Evolutionary conservation across 2,888 invertebrate genomes (phyloP).

Genomic region (Pomacea canaliculata): DNA sequence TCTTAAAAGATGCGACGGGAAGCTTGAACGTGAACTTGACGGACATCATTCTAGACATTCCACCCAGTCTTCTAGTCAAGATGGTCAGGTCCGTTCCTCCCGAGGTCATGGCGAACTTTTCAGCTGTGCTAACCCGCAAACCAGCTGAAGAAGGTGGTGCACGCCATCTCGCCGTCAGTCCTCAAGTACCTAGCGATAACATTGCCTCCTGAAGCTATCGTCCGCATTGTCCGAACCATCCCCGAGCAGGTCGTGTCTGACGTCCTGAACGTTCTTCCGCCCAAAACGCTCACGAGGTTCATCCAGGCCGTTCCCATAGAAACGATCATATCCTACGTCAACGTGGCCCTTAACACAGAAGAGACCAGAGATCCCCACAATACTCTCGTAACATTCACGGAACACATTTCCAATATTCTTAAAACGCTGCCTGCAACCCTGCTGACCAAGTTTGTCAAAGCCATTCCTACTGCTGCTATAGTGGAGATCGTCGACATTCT

Average conservation of each 20-base stretch:
- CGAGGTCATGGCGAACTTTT: slow-evolving; percentile 2
- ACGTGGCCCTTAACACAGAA: slow-evolving; percentile 5
- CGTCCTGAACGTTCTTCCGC: slow-evolving; percentile 8
- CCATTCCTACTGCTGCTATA: slow-evolving; percentile 11
- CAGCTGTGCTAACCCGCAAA: slow-evolving; percentile 2
- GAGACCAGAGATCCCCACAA: neutral
- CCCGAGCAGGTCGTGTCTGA: slow-evolving; percentile 13
- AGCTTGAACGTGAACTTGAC: neutral
- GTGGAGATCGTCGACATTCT: slow-evolving; percentile 15
- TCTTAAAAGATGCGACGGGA: neutral
- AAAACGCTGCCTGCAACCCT: neutral
- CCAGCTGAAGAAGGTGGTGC: slow-evolving; percentile 17
- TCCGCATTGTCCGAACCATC: slow-evolving; percentile 5
- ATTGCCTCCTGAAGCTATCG: slow-evolving; percentile 4
- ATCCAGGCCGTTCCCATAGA: slow-evolving; percentile 16
- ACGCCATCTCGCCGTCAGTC: slow-evolving; percentile 1
- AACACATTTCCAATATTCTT: slow-evolving; percentile 19
- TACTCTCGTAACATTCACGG: slow-evolving; percentile 2
- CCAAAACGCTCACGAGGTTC: slow-evolving; percentile 5
- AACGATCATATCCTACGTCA: slow-evolving; percentile 8
- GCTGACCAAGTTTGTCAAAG: slow-evolving; percentile 16
- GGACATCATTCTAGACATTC: slow-evolving; percentile 8
- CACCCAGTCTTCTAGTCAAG: slow-evolving; percentile 9
- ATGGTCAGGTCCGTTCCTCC: slow-evolving; percentile 16
- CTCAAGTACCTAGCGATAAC: slow-evolving; percentile 3